Base-by-base conservation (phyloP, 1,140 invertebrate species). In the Scaptodrosophila lebanonensis region DNA sequence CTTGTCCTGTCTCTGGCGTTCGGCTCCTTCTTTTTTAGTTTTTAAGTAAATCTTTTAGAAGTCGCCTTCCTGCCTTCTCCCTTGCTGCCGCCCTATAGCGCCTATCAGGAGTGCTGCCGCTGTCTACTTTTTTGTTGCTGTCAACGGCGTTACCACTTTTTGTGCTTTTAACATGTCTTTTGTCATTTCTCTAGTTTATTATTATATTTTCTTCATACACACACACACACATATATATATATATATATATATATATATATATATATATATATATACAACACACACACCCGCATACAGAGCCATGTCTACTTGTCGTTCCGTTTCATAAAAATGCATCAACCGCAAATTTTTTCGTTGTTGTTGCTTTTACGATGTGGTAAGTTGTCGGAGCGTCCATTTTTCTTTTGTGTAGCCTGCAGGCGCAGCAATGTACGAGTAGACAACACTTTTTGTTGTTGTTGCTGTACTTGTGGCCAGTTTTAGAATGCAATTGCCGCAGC, bases 141-240 rank as follows among this genome's bases (percentile, higher is more conserved):
- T 64, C 60, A 53, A 22, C 60, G 48, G 18, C 38, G 60, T 58
- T 51, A 47, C 51, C 22, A 32, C 36, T 36, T 64, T 42, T 36
- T 52, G 58, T 48, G 63, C 63, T 66, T 57, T 69, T 69, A 69
- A 69, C 66, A 66, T 66, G 63, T 66, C 66, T 69, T 69, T 69
- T 69, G 66, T 69, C 66, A 69, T 69, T 69, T 69, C 53, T 69
- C 47, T 69, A 62, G 64, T 66, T 66, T 69, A 69, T 69, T 69
- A 69, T 69, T 66, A 66, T 68, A 61, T 68, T 68, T 68, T 66
- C 50, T 52, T 56, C n/a, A n/a, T n/a, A 39, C 49, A 59, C 42
- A 44, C 45, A 27, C 29, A 18, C 48, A 51, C 47, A 42, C 53
- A 51, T 12, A 39, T 48, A 29, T 9, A 45, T 29, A 39, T 3